These are phyloP conservation scores for Dipus sagitta DNA, from an alignment of 2,797 vertebrate genomes.

Conservation along the genomic window DNA sequence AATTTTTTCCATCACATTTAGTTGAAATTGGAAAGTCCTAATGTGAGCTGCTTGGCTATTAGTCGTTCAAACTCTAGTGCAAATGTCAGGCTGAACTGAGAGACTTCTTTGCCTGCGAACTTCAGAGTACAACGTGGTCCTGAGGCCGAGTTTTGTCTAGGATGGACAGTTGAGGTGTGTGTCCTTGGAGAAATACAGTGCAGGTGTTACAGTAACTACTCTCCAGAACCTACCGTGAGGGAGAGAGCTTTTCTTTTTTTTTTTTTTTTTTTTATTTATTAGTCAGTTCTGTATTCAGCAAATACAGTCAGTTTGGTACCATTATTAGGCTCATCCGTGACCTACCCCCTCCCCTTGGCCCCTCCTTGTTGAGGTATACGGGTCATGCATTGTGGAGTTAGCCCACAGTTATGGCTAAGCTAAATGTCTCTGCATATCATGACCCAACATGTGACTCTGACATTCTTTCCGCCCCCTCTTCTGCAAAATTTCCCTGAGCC, in stretches of 20 bases:
- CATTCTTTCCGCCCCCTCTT: too few species aligned
- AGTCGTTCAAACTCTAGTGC: constrained; percentile 48
- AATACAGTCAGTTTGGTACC: too few species aligned
- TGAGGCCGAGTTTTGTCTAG: constrained; percentile 56
- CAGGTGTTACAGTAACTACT: constrained; percentile 58
- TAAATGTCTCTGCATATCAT: too few species aligned
- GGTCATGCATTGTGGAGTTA: too few species aligned
- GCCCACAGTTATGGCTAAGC: too few species aligned
- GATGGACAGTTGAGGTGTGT: constrained; percentile 15
- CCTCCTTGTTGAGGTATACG: too few species aligned
- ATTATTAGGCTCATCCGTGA: too few species aligned
- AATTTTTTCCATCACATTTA: constrained; percentile 44
- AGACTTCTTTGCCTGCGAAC: constrained; percentile 29
- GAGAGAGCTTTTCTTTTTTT: constrained; percentile 20
- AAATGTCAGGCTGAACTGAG: constrained; percentile 21
- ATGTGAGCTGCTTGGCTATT: not conserved
- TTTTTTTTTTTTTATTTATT: too few species aligned
- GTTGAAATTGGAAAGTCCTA: not conserved
- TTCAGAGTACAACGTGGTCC: constrained; percentile 24
- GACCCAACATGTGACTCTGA: too few species aligned
- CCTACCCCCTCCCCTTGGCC: too few species aligned
- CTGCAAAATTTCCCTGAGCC: too few species aligned
- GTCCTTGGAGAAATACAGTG: constrained; percentile 51
- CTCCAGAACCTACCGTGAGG: constrained; percentile 57
- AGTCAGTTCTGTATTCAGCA: too few species aligned